Percentiles rank a stretch among this genome's conserved stretches.
Evolutionary conservation across 37 sponge, comb jelly and placozoan genomes (phyloP).

Genomic region (Mnemiopsis leidyi): DNA sequence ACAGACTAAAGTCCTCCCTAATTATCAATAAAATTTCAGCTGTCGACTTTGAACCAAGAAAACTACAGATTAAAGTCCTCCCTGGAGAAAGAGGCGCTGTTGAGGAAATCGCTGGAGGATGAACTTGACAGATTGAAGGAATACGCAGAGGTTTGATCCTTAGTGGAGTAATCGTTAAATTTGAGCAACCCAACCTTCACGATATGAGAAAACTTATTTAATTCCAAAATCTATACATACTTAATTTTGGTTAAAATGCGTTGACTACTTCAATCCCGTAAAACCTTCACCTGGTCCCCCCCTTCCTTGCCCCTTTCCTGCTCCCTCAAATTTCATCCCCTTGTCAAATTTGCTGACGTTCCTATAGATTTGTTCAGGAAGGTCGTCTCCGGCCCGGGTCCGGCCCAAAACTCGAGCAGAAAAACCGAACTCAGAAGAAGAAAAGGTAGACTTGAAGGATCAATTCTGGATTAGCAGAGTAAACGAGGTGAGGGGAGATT

Average conservation of each 20-base stretch:
- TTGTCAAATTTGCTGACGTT: neutral
- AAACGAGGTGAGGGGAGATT: neutral
- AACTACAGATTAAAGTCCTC: constrained; percentile 51
- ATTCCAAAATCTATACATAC: too few species aligned
- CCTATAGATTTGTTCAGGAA: constrained; percentile 24
- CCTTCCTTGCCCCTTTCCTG: too few species aligned
- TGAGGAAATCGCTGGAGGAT: neutral
- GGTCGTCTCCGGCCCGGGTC: neutral
- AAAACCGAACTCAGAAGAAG: constrained; percentile 1
- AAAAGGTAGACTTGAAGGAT: neutral
- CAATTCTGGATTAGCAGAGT: neutral
- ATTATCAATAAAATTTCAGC: too few species aligned
- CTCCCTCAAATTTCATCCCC: too few species aligned
- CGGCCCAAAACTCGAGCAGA: constrained; percentile 26
- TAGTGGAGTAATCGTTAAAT: too few species aligned
- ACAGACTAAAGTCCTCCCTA: constrained; percentile 46
- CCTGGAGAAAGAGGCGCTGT: constrained; percentile 47
- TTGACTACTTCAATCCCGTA: too few species aligned
- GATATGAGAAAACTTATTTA: too few species aligned
- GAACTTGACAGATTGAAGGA: neutral
- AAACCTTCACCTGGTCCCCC: too few species aligned
- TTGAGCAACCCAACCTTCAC: too few species aligned
- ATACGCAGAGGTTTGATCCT: neutral
- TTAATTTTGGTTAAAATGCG: too few species aligned
- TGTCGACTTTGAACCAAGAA: constrained; percentile 54